phyloP scores from a whole-genome alignment of 64 coral and sea anemone species.

The Dendronephthya gigantea region DNA sequence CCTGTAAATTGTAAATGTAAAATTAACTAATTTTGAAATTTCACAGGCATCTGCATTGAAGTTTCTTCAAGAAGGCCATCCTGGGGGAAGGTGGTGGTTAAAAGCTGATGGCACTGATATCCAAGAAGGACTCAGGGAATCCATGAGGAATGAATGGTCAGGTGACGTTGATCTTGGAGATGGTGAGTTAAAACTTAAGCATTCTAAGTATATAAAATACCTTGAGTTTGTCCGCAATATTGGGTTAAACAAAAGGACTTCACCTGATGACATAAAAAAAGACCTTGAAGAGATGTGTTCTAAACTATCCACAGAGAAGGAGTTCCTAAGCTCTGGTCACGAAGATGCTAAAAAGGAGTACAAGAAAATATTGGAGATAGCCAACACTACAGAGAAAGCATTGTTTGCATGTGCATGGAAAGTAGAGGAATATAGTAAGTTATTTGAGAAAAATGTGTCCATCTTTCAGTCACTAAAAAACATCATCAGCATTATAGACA shows the following conservation, averaged over 20 bases:
- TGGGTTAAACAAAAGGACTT: neutral
- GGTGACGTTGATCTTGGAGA: neutral
- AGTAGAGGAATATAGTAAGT: neutral
- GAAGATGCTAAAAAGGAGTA: neutral
- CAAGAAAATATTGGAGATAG: neutral
- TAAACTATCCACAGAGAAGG: neutral
- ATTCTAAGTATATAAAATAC: neutral
- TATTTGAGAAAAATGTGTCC: neutral
- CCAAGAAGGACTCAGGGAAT: neutral
- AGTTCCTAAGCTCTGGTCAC: neutral
- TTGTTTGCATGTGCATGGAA: neutral
- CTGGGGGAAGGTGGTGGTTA: neutral
- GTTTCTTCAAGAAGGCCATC: neutral
- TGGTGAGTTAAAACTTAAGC: neutral
- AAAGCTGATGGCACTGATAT: neutral
- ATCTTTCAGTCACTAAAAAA: neutral
- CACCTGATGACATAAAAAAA: neutral
- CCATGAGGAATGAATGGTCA: neutral
- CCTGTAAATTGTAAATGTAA: neutral
- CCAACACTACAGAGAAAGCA: neutral
- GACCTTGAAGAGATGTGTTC: neutral
- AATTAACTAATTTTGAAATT: too few relatives aligned
- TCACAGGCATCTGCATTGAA: neutral
- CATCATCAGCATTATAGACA: neutral
- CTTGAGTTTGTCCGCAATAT: neutral